A percentile compares a stretch with the other conserved stretches of the same genome.
Conservation (phyloP, 30 jellyfish, hydroid and myxozoan genomes). For the Mastigias papua region DNA sequence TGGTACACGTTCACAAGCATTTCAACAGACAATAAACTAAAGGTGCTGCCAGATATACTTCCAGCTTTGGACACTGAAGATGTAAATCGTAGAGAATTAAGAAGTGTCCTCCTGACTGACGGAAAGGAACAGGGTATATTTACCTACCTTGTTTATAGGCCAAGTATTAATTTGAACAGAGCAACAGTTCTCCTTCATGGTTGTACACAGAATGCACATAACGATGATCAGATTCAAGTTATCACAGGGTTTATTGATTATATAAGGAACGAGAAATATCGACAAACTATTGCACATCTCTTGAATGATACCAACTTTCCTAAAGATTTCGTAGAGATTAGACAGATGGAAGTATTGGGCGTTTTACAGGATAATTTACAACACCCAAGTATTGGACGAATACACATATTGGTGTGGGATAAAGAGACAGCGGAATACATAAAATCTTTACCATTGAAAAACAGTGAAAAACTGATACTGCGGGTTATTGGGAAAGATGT, state of each 20-base stretch:
- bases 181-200: too few relatives aligned
- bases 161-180: too few relatives aligned
- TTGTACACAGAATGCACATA: too few relatives aligned
- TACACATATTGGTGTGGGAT: conserved; percentile 24
- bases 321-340: background rate
- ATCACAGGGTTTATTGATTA: conserved; percentile 25
- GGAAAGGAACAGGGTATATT: too few relatives aligned
- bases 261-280: background rate
- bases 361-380: conserved; percentile 11
- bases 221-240: background rate
- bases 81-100: too few relatives aligned
- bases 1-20: too few relatives aligned
- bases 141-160: too few relatives aligned
- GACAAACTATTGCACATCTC: conserved; percentile 2
- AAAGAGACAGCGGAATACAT: conserved; percentile 18
- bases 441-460: conserved; percentile 8
- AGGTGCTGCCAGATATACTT: too few relatives aligned
- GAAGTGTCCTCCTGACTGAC: too few relatives aligned
- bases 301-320: background rate
- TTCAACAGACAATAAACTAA: too few relatives aligned
- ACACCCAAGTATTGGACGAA: background rate
- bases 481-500: conserved; percentile 8
- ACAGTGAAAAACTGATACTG: conserved; percentile 26
- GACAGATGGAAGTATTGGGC: conserved; percentile 34
- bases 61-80: too few relatives aligned